Evolutionary conservation across 2,888 invertebrate genomes (phyloP).

Genomic region (Theristus sp.): DNA sequence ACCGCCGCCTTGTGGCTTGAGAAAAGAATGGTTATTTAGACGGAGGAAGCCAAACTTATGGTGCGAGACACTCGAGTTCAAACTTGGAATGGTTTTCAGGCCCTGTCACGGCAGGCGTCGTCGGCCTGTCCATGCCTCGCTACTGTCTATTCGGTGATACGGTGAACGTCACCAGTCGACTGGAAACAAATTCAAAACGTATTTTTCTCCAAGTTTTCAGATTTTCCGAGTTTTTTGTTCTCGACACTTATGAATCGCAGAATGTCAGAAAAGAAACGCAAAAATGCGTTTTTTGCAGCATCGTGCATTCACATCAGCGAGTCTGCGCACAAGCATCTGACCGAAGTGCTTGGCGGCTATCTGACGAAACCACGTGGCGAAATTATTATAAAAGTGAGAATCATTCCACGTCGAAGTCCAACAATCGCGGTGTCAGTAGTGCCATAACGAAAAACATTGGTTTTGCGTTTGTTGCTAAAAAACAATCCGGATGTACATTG

Average conservation of each 20-base stretch:
- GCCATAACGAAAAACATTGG: too few species aligned
- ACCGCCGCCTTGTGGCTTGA: too few species aligned
- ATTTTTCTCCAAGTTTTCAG: neutral
- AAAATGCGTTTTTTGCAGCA: constrained; percentile 4
- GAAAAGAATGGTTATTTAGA: too few species aligned
- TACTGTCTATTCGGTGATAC: constrained; percentile 8
- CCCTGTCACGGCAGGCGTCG: constrained; percentile 6
- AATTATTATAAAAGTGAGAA: constrained; percentile 1
- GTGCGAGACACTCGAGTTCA: too few species aligned
- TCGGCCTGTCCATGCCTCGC: constrained; percentile 5
- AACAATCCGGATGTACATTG: too few species aligned
- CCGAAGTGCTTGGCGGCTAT: neutral
- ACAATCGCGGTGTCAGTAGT: too few species aligned
- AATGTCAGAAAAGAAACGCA: too few species aligned
- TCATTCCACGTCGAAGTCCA: too few species aligned
- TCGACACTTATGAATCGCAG: neutral
- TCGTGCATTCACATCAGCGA: constrained; percentile 7
- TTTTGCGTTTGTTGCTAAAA: too few species aligned
- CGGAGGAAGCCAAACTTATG: too few species aligned
- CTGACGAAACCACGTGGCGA: constrained; percentile 1
- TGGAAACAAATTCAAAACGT: constrained; percentile 8
- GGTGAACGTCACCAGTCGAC: constrained; percentile 5
- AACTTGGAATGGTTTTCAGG: too few species aligned
- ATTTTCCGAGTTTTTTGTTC: neutral
- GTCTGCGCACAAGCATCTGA: neutral